Evolutionary conservation across 2,888 invertebrate species (phyloP), one percentile per base, ranked within the genome.

Genomic region (Pardosa pseudoannulata): DNA sequence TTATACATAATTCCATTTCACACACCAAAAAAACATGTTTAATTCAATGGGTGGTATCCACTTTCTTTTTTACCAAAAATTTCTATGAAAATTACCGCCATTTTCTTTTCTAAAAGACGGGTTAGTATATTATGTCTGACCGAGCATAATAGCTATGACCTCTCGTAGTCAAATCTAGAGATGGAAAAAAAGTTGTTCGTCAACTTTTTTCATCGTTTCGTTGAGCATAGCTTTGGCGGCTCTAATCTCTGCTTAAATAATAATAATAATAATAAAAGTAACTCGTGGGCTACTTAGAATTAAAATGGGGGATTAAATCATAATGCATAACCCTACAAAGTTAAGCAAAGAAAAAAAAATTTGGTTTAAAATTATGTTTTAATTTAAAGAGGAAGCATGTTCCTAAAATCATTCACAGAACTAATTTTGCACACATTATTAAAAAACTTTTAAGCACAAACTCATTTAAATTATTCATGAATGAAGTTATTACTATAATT

Each of bases 71-170:
- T 9, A n/a, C n/a, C n/a, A 6, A 56, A 56, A 23, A 56, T 39
- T 68, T 36, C 27, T 11, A 19, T 7, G 67, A 39, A n/a, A 39
- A 23, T 70, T 23, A 39, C 39, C 23, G 23, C 56, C 23, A 56
- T 56, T 56, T 70, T 70, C 68, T 39, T 39, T 39, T 67, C 67
- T 67, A 19, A 39, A 39, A 70, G 68, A 39, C 39, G 39, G 68
- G 68, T 70, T 56, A 56, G 56, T 56, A n/a, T n/a, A 23, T 56
- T 70, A 70, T 39, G 68, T 70, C 68, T 70, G 68, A 70, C 36
- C 68, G 68, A 70, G 68, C 36, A 70, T 36, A 36, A 39, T 36
- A 39, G 68, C 39, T 70, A 39, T 70, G 68, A 70, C 68, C 68
- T 70, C 56, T 56, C 56, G 7, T 29, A 70, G 68, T 36, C 39